A percentile compares a stretch with the other conserved stretches of the same genome.
phyloP scores from a whole-genome alignment of 2,888 invertebrate species.

The Microctonus hyperodae region DNA sequence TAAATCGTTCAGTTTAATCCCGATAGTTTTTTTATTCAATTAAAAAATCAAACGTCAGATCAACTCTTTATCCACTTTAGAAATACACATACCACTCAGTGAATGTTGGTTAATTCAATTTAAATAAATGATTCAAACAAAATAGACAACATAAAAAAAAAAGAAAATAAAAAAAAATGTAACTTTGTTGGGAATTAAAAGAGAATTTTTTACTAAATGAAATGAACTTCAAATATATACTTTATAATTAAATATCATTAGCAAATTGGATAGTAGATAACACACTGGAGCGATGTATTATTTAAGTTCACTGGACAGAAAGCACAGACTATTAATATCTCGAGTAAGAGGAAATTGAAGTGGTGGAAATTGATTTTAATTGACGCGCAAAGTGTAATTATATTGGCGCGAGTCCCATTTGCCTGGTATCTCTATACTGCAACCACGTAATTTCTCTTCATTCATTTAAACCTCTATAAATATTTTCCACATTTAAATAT shows the following conservation, averaged over 20 bases:
- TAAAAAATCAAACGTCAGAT: too few relatives aligned
- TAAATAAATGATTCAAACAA: too few relatives aligned
- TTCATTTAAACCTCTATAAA: not conserved
- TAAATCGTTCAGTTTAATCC: too few relatives aligned
- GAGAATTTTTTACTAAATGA: not conserved
- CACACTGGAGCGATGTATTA: constrained; percentile 11
- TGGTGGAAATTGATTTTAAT: constrained; percentile 34
- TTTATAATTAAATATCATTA: not conserved
- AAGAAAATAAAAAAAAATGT: not conserved
- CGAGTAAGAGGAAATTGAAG: constrained; percentile 18
- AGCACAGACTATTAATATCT: constrained; percentile 18
- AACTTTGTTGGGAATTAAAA: not conserved
- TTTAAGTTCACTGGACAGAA: constrained; percentile 20
- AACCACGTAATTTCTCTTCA: not conserved
- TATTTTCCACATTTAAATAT: too few relatives aligned
- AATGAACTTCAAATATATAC: not conserved
- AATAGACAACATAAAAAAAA: too few relatives aligned
- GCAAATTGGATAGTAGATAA: not conserved
- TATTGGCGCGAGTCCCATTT: constrained; percentile 31
- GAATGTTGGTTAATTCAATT: too few relatives aligned
- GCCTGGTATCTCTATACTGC: constrained; percentile 9
- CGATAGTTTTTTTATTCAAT: too few relatives aligned
- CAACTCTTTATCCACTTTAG: too few relatives aligned
- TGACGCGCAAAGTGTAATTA: constrained; percentile 34
- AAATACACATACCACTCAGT: too few relatives aligned